A percentile compares a stretch with the other conserved stretches of the same genome.
Conservation (phyloP, 2,113 vertebrate species). For the Dunckerocampus dactyliophorus region DNA sequence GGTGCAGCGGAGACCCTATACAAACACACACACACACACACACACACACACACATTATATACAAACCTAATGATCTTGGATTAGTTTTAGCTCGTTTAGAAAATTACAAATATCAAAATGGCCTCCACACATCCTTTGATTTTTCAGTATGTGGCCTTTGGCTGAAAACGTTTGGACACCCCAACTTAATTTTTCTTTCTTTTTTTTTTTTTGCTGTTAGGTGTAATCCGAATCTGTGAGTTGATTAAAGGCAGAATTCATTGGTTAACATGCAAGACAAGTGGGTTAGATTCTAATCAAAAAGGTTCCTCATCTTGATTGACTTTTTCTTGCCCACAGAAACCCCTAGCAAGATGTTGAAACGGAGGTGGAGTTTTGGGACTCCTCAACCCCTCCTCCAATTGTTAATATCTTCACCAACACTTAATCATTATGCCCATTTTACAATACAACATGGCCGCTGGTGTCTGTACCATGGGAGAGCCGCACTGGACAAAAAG, state of each 20-base stretch:
- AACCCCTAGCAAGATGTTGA: constrained; percentile 2
- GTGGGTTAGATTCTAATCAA: constrained; percentile 54
- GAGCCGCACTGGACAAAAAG: constrained; percentile 60
- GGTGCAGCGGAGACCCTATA: too few species aligned
- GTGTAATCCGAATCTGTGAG: constrained; percentile 9
- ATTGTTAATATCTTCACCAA: constrained; percentile 49
- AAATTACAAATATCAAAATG: too few species aligned
- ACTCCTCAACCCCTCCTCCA: constrained; percentile 10
- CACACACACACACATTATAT: too few species aligned
- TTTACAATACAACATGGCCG: constrained; percentile 24
- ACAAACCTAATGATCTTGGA: too few species aligned
- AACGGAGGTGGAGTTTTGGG: constrained; percentile 10
- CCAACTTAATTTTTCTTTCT: too few species aligned
- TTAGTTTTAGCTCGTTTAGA: too few species aligned
- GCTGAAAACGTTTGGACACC: too few species aligned
- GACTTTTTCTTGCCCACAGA: constrained; percentile 13
- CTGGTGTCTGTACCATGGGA: constrained; percentile 62
- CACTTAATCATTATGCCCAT: constrained; percentile 30
- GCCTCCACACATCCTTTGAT: too few species aligned
- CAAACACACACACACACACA: too few species aligned
- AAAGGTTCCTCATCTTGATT: constrained; percentile 35
- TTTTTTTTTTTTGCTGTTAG: constrained; percentile 14
- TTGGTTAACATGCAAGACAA: constrained; percentile 53
- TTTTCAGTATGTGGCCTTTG: too few species aligned
- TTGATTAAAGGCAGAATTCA: constrained; percentile 38